These are phyloP conservation scores for Sthenelais limicola DNA, from an alignment of 2,888 invertebrate species.

Conservation along the genomic window DNA sequence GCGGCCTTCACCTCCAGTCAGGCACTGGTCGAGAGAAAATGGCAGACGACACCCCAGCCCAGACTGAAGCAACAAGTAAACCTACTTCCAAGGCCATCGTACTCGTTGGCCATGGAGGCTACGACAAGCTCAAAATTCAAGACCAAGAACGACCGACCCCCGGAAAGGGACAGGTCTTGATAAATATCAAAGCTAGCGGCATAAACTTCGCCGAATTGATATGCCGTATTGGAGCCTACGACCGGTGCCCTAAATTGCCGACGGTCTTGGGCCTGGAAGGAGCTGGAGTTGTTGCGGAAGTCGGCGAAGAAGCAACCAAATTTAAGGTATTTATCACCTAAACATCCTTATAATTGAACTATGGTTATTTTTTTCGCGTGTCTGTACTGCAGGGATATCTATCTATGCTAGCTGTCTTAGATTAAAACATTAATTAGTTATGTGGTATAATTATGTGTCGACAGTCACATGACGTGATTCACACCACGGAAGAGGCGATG, in stretches of 20 bases:
- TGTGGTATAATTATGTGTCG: too few relatives aligned
- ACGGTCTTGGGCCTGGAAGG: constrained; percentile 47
- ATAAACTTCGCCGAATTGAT: constrained; percentile 51
- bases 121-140: constrained; percentile 48
- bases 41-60: constrained; percentile 31
- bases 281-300: constrained; percentile 42
- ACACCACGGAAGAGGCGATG: too few relatives aligned
- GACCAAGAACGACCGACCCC: constrained; percentile 39
- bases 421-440: too few relatives aligned
- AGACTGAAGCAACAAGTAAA: constrained; percentile 18
- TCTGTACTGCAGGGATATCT: too few relatives aligned
- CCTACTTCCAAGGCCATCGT: constrained; percentile 46
- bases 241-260: constrained; percentile 41
- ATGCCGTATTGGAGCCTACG: constrained; percentile 46
- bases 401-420: too few relatives aligned
- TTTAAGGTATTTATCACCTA: constrained; percentile 71
- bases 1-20: constrained; percentile 34
- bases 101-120: constrained; percentile 46
- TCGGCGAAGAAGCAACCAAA: constrained; percentile 45
- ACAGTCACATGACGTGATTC: too few relatives aligned
- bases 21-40: too few relatives aligned
- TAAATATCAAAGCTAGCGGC: constrained; percentile 49
- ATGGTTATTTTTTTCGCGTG: too few relatives aligned
- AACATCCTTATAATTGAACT: too few relatives aligned
- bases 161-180: constrained; percentile 45